These are phyloP conservation scores for Psix sp. DNA, from an alignment of 1,140 invertebrate genomes.

Conservation along the genomic window DNA sequence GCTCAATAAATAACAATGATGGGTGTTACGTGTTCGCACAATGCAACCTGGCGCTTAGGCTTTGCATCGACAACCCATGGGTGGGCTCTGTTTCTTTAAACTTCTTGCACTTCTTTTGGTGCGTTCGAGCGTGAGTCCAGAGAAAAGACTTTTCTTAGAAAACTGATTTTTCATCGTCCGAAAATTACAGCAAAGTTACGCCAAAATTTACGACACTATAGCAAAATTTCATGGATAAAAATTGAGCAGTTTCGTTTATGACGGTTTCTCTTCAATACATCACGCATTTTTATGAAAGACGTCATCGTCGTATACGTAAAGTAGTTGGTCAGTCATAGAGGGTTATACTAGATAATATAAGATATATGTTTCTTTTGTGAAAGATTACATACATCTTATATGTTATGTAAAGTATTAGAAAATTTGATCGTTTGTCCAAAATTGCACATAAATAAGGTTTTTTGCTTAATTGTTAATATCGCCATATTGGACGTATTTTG, in stretches of 20 bases:
- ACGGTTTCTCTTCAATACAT: slow-evolving; percentile 30
- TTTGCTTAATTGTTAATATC: slow-evolving; percentile 68
- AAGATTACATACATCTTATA: slow-evolving; percentile 70
- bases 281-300: slow-evolving; percentile 44
- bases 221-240: slow-evolving; percentile 19
- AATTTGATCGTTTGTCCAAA: slow-evolving; percentile 39
- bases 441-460: slow-evolving; percentile 70
- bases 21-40: slow-evolving; percentile 74
- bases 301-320: slow-evolving; percentile 38
- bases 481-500: slow-evolving; percentile 1
- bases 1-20: slow-evolving; percentile 75
- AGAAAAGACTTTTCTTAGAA: slow-evolving; percentile 17
- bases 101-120: slow-evolving; percentile 31
- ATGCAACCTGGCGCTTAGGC: slow-evolving; percentile 68
- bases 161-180: slow-evolving; percentile 15
- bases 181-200: slow-evolving; percentile 18
- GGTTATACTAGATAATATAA: slow-evolving; percentile 50
- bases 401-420: slow-evolving; percentile 73
- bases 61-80: slow-evolving; percentile 38
- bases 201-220: slow-evolving; percentile 2
- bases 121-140: slow-evolving; percentile 22
- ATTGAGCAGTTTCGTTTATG: slow-evolving; percentile 39
- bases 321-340: slow-evolving; percentile 22
- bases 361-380: no score
- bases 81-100: slow-evolving; percentile 48